These are phyloP conservation scores for Falco rusticolus DNA, from an alignment of 2,797 vertebrate genomes.

Conservation along the genomic window DNA sequence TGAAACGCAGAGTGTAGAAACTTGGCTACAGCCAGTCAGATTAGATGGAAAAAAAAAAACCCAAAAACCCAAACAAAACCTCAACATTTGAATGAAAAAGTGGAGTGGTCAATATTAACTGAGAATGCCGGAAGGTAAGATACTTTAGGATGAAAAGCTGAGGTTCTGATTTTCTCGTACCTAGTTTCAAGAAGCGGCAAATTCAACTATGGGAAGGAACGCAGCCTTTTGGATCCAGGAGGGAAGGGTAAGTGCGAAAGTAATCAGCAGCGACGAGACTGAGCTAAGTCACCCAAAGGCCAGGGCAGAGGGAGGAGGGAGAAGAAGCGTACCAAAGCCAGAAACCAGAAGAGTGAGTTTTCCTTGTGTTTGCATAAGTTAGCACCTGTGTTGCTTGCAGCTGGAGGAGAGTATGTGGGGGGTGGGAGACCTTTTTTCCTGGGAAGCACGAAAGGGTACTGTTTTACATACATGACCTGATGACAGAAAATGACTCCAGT, in stretches of 20 bases:
- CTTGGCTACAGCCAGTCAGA: not conserved
- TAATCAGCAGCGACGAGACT: not conserved
- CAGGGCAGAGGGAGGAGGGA: not conserved
- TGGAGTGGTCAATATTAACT: not conserved
- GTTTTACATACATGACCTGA: constrained; percentile 65
- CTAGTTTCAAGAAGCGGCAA: not conserved
- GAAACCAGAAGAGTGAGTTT: constrained; percentile 61
- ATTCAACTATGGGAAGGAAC: not conserved
- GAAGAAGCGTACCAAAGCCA: not conserved
- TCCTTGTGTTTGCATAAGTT: constrained; percentile 35
- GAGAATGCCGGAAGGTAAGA: not conserved
- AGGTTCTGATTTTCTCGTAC: not conserved
- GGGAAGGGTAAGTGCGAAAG: not conserved
- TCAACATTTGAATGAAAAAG: not conserved
- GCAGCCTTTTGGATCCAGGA: not conserved
- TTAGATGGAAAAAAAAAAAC: not conserved
- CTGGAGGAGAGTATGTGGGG: not conserved
- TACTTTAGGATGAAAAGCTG: not conserved
- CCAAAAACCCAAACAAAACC: too few species aligned
- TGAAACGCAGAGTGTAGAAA: not conserved
- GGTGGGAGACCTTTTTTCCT: not conserved
- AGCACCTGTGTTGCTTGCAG: constrained; percentile 67
- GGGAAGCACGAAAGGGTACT: not conserved
- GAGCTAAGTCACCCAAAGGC: not conserved
- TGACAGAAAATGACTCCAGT: constrained; percentile 43